A percentile compares a stretch with the other conserved stretches of the same genome.
Evolutionary conservation across 2,113 vertebrate genomes (phyloP).

Genomic region (Sclerurus mexicanus): DNA sequence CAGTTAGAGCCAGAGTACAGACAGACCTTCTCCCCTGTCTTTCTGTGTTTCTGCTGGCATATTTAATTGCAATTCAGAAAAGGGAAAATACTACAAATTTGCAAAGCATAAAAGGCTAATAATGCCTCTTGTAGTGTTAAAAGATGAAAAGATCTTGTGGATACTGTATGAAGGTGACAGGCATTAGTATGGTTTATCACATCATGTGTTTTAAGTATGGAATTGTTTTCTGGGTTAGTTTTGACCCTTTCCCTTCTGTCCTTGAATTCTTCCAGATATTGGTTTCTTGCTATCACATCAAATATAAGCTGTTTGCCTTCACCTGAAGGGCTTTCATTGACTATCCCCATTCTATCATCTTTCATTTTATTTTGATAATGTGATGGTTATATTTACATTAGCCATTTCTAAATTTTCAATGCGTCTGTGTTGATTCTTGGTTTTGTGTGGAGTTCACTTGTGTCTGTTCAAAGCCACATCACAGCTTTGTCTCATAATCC

Average conservation of each 20-base stretch:
- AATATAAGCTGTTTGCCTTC: neutral
- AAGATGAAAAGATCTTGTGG: neutral
- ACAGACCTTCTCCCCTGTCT: neutral
- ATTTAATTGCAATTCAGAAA: neutral
- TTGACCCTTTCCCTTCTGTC: neutral
- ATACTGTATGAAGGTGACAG: neutral
- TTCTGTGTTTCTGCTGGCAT: neutral
- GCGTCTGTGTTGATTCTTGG: neutral
- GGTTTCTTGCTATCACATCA: constrained; percentile 4
- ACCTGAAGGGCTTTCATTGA: neutral
- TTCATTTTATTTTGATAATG: constrained; percentile 17
- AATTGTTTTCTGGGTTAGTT: neutral
- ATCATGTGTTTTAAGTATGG: neutral
- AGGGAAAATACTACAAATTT: neutral
- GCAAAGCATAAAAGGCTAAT: neutral
- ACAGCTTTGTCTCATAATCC: neutral
- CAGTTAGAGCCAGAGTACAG: neutral
- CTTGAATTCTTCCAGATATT: neutral
- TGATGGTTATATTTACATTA: neutral
- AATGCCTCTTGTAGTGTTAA: neutral
- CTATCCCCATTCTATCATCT: constrained; percentile 18
- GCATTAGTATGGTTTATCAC: neutral
- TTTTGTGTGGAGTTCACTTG: neutral
- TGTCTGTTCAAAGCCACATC: neutral
- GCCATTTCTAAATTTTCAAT: neutral